Evolutionary conservation across 2,113 vertebrate species (phyloP).

Genomic region (Oncorhynchus keta): DNA sequence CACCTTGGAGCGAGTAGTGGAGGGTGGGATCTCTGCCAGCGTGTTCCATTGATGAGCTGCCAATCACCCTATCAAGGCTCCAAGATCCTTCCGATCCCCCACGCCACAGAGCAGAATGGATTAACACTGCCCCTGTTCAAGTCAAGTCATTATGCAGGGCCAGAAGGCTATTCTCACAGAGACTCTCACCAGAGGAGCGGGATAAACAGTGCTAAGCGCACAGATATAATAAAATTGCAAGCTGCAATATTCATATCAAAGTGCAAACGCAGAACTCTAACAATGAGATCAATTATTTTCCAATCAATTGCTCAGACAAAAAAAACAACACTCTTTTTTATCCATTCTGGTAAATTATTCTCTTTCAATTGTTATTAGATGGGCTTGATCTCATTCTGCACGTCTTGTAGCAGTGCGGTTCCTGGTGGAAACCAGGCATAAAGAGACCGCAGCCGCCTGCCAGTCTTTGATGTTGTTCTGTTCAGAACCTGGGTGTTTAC

Average conservation of each 20-base stretch:
- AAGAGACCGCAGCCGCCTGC: slow-evolving; percentile 1
- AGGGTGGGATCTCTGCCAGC: slow-evolving; percentile 4
- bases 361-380: background rate
- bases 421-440: background rate
- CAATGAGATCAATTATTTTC: background rate
- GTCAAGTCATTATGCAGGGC: slow-evolving; percentile 18
- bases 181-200: background rate
- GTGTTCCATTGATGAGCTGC: slow-evolving; percentile 23
- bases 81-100: background rate
- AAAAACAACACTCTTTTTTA: background rate
- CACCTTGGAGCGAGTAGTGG: slow-evolving; percentile 29
- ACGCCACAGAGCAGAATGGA: background rate
- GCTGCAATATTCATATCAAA: background rate
- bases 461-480: slow-evolving; percentile 21
- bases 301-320: slow-evolving; percentile 2
- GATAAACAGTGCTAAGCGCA: slow-evolving; percentile 12
- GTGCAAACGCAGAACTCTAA: background rate
- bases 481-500: slow-evolving; percentile 16
- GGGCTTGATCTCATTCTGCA: background rate
- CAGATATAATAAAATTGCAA: background rate
- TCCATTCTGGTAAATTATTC: background rate
- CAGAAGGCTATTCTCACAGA: background rate
- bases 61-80: slow-evolving; percentile 15
- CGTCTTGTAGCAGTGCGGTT: background rate
- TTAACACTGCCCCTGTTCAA: background rate